Percentiles rank a stretch among this genome's conserved stretches.
Evolutionary conservation across 2,113 vertebrate genomes (phyloP).

Genomic region (Esox niger): DNA sequence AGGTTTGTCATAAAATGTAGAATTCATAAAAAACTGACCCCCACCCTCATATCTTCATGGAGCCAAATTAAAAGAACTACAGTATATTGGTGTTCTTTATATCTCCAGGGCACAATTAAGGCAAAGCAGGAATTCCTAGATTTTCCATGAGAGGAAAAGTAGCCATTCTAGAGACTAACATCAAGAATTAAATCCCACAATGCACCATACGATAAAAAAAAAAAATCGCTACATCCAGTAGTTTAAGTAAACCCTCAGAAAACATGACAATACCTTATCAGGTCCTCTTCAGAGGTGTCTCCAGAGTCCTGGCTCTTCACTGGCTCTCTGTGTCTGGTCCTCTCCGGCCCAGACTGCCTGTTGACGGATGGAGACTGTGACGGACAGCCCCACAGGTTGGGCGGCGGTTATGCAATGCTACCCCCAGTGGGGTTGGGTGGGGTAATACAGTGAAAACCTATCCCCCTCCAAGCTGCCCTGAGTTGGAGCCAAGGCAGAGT

Average conservation of each 20-base stretch:
- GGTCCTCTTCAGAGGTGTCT: not conserved
- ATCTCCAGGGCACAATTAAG: conserved; percentile 31
- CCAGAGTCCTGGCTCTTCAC: not conserved
- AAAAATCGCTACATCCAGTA: no score
- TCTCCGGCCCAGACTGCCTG: not conserved
- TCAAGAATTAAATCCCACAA: not conserved
- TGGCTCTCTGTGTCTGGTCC: not conserved
- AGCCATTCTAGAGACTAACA: conserved; percentile 13
- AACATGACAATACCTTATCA: not conserved
- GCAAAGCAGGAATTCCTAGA: conserved; percentile 14
- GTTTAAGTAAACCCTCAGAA: no score
- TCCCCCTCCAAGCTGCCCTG: no score
- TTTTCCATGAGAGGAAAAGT: conserved; percentile 28
- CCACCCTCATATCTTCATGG: conserved; percentile 20
- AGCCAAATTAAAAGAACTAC: conserved; percentile 22
- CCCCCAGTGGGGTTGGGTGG: conserved; percentile 15
- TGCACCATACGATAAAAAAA: not conserved
- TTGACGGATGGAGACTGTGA: conserved; percentile 12
- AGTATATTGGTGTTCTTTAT: conserved; percentile 32
- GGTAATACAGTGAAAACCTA: conserved; percentile 2
- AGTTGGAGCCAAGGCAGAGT: not conserved
- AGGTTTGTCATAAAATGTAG: no score
- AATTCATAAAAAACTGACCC: no score
- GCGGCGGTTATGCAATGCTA: not conserved
- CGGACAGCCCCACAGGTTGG: conserved; percentile 41